Conservation (phyloP, 2,797 vertebrate species). For the Scarus forsteni region DNA sequence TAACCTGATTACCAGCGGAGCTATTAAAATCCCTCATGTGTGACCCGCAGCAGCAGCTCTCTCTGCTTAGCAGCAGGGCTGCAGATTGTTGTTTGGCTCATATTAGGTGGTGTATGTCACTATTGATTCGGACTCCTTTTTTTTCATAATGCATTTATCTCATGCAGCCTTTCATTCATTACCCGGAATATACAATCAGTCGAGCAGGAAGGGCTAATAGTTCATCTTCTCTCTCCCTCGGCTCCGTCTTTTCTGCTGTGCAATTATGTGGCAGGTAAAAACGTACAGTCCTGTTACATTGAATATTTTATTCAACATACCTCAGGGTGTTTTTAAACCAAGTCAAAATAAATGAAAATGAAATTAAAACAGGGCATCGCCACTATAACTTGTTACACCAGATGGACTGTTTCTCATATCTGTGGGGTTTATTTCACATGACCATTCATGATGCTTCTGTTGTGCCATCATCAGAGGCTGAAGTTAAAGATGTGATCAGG, state of each 20-base stretch:
- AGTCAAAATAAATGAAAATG: no score
- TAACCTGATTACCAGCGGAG: slow-evolving; percentile 76
- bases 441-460: no score
- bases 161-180: slow-evolving; percentile 57
- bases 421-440: no score
- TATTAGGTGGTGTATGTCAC: slow-evolving; percentile 59
- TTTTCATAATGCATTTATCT: slow-evolving; percentile 47
- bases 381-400: no score
- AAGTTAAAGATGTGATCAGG: no score
- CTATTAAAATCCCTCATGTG: slow-evolving; percentile 82
- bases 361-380: no score
- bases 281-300: background rate
- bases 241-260: slow-evolving; percentile 19
- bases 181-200: slow-evolving; percentile 36
- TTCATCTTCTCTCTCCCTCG: slow-evolving; percentile 30
- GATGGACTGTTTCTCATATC: no score
- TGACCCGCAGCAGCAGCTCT: slow-evolving; percentile 67
- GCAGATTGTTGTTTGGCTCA: slow-evolving; percentile 54
- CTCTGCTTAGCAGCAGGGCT: slow-evolving; percentile 51
- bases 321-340: background rate
- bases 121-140: slow-evolving; percentile 48
- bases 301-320: background rate
- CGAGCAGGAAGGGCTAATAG: slow-evolving; percentile 8
- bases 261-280: slow-evolving; percentile 24
- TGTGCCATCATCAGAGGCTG: no score